Evolutionary conservation across 2,888 invertebrate species (phyloP).

Genomic region (Limnephilus lunatus): DNA sequence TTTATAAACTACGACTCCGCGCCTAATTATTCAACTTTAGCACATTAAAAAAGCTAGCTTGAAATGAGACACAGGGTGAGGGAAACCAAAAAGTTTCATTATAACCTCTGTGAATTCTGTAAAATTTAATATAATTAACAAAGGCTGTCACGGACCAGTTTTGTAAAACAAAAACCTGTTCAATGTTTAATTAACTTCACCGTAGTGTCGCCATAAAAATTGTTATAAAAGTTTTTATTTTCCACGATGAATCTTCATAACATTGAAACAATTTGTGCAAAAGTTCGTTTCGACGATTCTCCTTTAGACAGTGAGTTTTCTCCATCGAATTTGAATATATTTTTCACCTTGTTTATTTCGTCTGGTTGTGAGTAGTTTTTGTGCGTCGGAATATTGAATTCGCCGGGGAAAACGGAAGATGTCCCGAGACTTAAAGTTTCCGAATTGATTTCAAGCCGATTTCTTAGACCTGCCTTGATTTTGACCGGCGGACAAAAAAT

Average conservation of each 20-base stretch:
- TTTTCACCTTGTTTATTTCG: not conserved
- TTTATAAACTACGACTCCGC: not conserved
- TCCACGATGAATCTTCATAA: not conserved
- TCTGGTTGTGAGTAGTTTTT: not conserved
- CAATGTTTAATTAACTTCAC: not conserved
- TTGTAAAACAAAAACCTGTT: not conserved
- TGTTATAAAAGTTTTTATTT: not conserved
- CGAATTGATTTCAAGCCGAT: constrained; percentile 5
- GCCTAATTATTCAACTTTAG: not conserved
- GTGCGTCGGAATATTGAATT: not conserved
- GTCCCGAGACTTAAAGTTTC: not conserved
- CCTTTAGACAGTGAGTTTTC: not conserved
- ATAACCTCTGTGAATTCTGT: not conserved
- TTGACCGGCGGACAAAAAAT: constrained; percentile 17
- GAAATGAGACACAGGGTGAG: not conserved
- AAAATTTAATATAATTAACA: not conserved
- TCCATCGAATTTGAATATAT: not conserved
- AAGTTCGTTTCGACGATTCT: not conserved
- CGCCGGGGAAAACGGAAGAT: not conserved
- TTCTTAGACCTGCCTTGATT: constrained; percentile 4
- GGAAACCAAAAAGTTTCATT: not conserved
- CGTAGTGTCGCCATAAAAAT: not conserved
- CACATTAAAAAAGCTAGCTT: not conserved
- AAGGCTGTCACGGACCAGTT: not conserved
- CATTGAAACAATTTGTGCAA: not conserved